Base-by-base conservation (phyloP, 2,888 invertebrate genomes). In the Xestoiulus laeticollis region DNA sequence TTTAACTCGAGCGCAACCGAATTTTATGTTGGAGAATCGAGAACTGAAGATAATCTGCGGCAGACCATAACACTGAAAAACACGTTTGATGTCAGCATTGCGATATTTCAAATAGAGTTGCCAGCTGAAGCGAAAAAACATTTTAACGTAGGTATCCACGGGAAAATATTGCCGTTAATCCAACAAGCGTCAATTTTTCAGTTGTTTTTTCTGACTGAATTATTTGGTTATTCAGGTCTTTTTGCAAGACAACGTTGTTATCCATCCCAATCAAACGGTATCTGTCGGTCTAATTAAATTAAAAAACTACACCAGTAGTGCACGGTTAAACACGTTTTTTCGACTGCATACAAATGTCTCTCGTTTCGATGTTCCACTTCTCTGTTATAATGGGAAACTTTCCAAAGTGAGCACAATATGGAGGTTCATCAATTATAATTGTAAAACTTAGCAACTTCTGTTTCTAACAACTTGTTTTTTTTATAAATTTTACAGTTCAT, bases 301-400 rank as follows among this genome's bases (percentile, higher is more conserved):
- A 38, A 85, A 44, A 68, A 53, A 85, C 19, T 85, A 84, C 30
- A 85, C 92, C 91, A 89, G 88, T 53, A 93, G 94, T 90, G 92
- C 95, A 88, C 94, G 94, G 90, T 92, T 95, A 88, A 94, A 94
- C 90, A 94, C 95, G 16, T 93, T 93, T 89, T 93, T 96, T 90
- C 93, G 94, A 82, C 92, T 96, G 87, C 94, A 94, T 91, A 96
- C 96, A 30, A 96, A 96, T 92, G 94, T 96, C 88, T 96, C 96
- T 43, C 93, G 94, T 68, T 94, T 96, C 90, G 93, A 93, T 90
- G 93, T 96, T 89, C 96, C 96, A 48, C 92, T 96, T 89, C 91
- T 95, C 87, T 94, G 95, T 91, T 96, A 96, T 91, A 94, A 95
- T 91, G 96, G 96, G 85, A 94, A 94, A 91, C 92, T 96, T 90